phyloP scores from a whole-genome alignment of 2,113 vertebrate genomes.

The Otolemur garnettii region DNA sequence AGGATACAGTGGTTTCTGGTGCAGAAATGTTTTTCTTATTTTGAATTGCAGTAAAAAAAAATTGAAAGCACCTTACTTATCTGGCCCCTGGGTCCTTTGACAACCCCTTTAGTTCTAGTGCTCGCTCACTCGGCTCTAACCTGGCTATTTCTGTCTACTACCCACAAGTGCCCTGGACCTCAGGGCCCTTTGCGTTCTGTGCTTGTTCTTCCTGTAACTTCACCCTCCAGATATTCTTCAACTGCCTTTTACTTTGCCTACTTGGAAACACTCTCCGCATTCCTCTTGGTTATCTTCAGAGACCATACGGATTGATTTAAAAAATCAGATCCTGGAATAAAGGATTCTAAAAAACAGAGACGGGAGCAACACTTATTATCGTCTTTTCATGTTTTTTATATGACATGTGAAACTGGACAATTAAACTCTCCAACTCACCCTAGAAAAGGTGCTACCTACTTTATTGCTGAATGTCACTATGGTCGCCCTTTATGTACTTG shows the following conservation, averaged over 20 bases:
- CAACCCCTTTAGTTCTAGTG: neutral
- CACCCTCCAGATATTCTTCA: neutral
- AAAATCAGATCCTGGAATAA: slow-evolving; percentile 15
- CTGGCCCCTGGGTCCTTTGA: no score
- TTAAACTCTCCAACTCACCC: no score
- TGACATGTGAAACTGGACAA: no score
- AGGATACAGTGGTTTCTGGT: neutral
- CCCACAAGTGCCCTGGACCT: neutral
- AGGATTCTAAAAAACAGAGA: neutral
- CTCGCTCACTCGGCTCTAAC: neutral
- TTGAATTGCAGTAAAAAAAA: neutral
- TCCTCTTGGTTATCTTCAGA: neutral
- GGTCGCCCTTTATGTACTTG: no score
- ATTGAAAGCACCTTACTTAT: neutral
- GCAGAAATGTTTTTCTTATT: neutral
- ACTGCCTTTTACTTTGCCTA: neutral
- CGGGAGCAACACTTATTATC: neutral
- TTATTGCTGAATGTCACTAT: no score
- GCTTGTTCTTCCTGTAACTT: neutral
- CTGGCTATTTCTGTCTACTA: neutral
- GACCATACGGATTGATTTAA: neutral
- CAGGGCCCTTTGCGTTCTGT: neutral
- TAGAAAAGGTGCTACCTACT: no score
- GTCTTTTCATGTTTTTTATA: neutral
- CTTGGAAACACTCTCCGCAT: neutral